These are phyloP conservation scores for Fistularia commersonii DNA, from an alignment of 2,797 vertebrate genomes.

Conservation along the genomic window DNA sequence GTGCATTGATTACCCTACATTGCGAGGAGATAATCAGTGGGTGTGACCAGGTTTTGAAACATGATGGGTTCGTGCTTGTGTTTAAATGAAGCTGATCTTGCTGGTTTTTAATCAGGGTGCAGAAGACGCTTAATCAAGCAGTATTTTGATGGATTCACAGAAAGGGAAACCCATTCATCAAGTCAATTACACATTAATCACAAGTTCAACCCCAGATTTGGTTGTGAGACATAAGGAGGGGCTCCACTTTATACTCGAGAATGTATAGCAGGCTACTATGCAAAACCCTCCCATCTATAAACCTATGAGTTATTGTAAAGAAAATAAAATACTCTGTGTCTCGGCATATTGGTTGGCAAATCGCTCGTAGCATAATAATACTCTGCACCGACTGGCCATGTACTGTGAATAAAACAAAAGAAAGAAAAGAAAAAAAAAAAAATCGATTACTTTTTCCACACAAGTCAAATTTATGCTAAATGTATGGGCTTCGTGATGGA, in stretches of 20 bases:
- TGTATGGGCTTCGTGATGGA: slow-evolving; percentile 27
- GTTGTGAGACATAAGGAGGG: slow-evolving; percentile 57
- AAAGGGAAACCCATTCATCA: slow-evolving; percentile 73
- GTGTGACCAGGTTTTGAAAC: slow-evolving; percentile 63
- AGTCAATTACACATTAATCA: slow-evolving; percentile 79
- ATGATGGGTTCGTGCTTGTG: slow-evolving; percentile 55
- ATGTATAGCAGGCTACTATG: slow-evolving; percentile 55
- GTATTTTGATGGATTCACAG: slow-evolving; percentile 72
- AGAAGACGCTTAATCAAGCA: slow-evolving; percentile 67
- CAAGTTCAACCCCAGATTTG: slow-evolving; percentile 59
- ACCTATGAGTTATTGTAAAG: no score
- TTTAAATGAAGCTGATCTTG: slow-evolving; percentile 68
- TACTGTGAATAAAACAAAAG: no score
- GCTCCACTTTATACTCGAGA: slow-evolving; percentile 59
- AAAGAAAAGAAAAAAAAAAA: no score
- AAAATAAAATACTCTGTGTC: no score
- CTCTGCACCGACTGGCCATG: no score
- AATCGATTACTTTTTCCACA: slow-evolving; percentile 16
- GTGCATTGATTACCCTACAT: slow-evolving; percentile 58
- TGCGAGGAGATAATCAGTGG: slow-evolving; percentile 62
- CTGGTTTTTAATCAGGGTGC: slow-evolving; percentile 65
- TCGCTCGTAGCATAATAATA: no score
- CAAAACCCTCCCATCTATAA: slow-evolving; percentile 50
- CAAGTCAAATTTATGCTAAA: slow-evolving; percentile 15
- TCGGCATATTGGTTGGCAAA: no score